phyloP scores from a whole-genome alignment of 2,113 vertebrate species.

The crab-eating macaque (Macaca fascicularis) region T2T-MFA8v1.1 NC_088381.1:71572001-71572500 shows the following conservation, averaged over 20 bases:
- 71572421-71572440: neutral
- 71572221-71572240: neutral
- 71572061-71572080: neutral
- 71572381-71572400: too few relatives aligned
- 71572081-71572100: neutral
- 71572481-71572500: neutral
- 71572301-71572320: neutral
- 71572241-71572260: neutral
- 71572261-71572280: neutral
- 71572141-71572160: neutral
- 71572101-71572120: neutral
- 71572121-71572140: neutral
- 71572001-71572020: neutral
- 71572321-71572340: neutral
- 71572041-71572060: neutral
- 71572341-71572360: neutral
- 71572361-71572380: neutral
- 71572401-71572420: neutral
- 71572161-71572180: fast-evolving
- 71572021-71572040: neutral
- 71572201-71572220: neutral
- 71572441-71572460: neutral
- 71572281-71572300: neutral
- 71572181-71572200: neutral
- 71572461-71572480: neutral